phyloP scores from a whole-genome alignment of 1,140 invertebrate genomes.

The Aleiodes sp. region DNA sequence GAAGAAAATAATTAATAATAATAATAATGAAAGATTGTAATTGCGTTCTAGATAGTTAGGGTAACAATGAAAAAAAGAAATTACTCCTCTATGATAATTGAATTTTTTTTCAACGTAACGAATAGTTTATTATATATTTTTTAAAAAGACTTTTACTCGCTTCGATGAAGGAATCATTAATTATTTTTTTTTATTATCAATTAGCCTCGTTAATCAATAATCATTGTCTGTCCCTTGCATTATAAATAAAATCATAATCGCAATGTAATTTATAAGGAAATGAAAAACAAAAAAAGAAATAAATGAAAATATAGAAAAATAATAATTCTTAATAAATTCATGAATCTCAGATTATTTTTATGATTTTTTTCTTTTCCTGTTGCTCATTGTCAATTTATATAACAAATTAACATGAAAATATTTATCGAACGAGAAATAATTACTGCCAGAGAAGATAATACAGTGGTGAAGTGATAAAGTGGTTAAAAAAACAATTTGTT shows the following conservation, averaged over 20 bases:
- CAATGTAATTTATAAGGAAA: conserved; percentile 14
- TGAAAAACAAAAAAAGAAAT: conserved; percentile 1
- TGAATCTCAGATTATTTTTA: too few species aligned
- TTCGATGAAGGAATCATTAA: conserved; percentile 4
- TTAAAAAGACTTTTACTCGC: conserved; percentile 13
- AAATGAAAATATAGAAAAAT: conserved; percentile 18
- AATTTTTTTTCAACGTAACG: conserved; percentile 3
- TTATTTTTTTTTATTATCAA: background rate
- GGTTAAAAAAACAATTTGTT: too few species aligned
- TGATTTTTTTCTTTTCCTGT: too few species aligned
- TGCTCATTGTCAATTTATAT: too few species aligned
- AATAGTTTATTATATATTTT: conserved; percentile 18
- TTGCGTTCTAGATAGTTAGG: conserved; percentile 13
- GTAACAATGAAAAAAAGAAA: background rate
- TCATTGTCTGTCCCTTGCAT: conserved; percentile 10
- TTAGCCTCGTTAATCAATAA: conserved; percentile 10
- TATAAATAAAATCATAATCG: conserved; percentile 18
- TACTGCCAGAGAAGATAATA: too few species aligned
- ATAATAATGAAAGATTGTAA: conserved; percentile 1
- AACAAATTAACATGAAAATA: too few species aligned
- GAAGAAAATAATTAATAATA: background rate
- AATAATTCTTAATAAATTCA: too few species aligned
- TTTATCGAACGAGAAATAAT: too few species aligned
- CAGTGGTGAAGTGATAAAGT: too few species aligned
- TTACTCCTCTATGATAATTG: background rate